phyloP scores from a whole-genome alignment of 2,113 vertebrate genomes.

The Rhinoderma darwinii region DNA sequence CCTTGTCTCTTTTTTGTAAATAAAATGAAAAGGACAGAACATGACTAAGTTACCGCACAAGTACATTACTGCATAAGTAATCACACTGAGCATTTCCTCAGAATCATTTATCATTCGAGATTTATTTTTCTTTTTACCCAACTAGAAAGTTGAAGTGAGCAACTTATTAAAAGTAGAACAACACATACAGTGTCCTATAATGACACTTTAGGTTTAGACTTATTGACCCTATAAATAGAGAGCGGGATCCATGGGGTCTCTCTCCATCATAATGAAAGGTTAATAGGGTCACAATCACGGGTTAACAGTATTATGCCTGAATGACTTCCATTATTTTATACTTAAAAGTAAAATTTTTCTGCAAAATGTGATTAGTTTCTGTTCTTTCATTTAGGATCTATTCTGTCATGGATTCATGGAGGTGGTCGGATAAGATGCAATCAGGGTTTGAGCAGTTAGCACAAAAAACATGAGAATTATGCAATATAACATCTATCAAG shows the following conservation, averaged over 20 bases:
- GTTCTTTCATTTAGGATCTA: background rate
- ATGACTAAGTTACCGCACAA: conserved; percentile 57
- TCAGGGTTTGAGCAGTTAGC: background rate
- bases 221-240: conserved; percentile 28
- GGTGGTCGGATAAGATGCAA: conserved; percentile 5
- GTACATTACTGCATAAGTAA: conserved; percentile 60
- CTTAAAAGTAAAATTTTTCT: conserved; percentile 51
- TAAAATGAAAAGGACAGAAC: conserved; percentile 57
- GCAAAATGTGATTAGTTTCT: background rate
- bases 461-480: background rate
- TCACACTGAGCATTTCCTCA: conserved; percentile 44
- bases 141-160: conserved; percentile 28
- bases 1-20: conserved; percentile 56
- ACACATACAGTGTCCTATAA: conserved; percentile 60
- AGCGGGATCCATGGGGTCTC: conserved; percentile 46
- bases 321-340: conserved; percentile 59
- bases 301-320: background rate
- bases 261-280: conserved; percentile 60
- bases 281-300: conserved; percentile 47
- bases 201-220: conserved; percentile 57
- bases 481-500: conserved; percentile 2
- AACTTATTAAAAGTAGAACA: conserved; percentile 54
- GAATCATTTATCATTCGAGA: conserved; percentile 50
- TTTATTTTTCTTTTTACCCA: background rate
- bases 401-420: conserved; percentile 21